phyloP scores from a whole-genome alignment of 2,888 invertebrate species.

The Julus scandinavius region DNA sequence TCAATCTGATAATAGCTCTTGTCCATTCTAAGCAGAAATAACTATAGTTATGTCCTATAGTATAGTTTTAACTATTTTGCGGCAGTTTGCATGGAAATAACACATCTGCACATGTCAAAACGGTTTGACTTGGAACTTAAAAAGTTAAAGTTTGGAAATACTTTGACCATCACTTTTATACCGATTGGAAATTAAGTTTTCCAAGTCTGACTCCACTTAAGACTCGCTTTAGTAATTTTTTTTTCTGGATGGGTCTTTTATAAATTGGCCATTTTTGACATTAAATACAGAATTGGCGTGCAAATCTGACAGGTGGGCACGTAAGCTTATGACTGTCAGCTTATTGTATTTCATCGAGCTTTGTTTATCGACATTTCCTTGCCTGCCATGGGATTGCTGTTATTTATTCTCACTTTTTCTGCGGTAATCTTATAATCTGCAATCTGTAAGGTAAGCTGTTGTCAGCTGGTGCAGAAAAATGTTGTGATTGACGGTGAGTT shows the following conservation, averaged over 20 bases:
- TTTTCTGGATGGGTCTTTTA: neutral
- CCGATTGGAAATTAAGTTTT: neutral
- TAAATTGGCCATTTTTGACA: neutral
- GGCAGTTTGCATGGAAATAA: neutral
- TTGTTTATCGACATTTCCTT: conserved; percentile 4
- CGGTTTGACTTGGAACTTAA: neutral
- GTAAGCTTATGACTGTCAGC: conserved; percentile 1
- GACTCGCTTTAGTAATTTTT: neutral
- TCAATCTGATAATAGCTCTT: neutral
- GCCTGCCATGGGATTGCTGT: neutral
- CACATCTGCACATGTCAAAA: neutral
- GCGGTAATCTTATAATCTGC: conserved; percentile 8
- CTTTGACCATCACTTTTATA: neutral
- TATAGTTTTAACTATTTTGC: neutral
- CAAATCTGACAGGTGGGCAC: neutral
- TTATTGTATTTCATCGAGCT: conserved; percentile 1
- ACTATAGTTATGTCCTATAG: neutral
- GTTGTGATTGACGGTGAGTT: too few relatives aligned
- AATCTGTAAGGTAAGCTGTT: neutral
- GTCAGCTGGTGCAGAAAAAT: neutral
- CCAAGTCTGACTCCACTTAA: neutral
- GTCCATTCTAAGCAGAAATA: neutral
- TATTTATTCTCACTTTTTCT: neutral
- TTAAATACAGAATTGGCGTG: neutral
- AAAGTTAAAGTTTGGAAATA: neutral